Conservation (phyloP, 2,797 vertebrate species). For the Kryptopterus vitreolus region DNA sequence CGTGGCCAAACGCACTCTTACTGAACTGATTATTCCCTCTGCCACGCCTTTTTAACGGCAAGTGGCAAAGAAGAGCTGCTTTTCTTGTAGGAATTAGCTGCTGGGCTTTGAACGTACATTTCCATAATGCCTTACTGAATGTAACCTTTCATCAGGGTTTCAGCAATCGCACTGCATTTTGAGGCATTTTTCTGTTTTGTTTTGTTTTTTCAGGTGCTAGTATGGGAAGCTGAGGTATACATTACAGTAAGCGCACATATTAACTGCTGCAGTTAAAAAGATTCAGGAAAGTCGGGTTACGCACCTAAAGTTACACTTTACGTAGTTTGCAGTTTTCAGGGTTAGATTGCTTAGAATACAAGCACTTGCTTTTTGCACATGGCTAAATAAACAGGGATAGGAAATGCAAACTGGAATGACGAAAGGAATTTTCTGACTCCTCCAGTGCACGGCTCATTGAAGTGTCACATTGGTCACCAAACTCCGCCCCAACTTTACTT, state of each 20-base stretch:
- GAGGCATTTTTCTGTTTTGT: not conserved
- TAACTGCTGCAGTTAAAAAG: not conserved
- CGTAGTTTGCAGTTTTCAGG: not conserved
- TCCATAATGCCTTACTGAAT: not conserved
- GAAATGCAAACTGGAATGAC: no score
- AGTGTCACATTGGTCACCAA: no score
- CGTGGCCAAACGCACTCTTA: constrained; percentile 37
- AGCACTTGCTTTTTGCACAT: not conserved
- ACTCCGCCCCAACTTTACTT: no score
- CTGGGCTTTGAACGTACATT: not conserved
- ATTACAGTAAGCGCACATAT: not conserved
- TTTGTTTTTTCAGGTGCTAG: not conserved
- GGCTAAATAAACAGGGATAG: not conserved
- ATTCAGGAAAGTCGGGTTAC: not conserved
- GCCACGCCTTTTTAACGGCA: constrained; percentile 29
- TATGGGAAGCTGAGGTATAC: not conserved
- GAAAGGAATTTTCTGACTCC: no score
- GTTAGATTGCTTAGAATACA: no score
- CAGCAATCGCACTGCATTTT: not conserved
- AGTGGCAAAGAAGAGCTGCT: constrained; percentile 11
- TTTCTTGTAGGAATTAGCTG: not conserved
- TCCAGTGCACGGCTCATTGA: no score
- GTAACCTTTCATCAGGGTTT: not conserved
- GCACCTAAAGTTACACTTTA: not conserved
- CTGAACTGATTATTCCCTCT: constrained; percentile 36